Evolutionary conservation across 1,140 invertebrate species (phyloP).

Genomic region (Cotesia vestalis): DNA sequence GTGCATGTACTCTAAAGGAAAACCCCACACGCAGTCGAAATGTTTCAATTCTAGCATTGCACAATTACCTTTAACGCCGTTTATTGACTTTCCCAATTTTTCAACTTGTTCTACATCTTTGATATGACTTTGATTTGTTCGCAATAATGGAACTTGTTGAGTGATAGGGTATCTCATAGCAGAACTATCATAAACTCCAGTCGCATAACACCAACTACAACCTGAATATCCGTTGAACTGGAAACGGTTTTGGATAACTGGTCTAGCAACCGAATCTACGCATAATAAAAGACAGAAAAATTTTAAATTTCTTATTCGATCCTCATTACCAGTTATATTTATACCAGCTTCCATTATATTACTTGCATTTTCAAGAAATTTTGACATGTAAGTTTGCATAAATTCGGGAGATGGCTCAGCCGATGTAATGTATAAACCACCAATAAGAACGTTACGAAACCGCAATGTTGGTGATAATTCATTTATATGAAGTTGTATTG

Average conservation of each 20-base stretch:
- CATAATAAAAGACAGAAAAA: constrained; percentile 23
- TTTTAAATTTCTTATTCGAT: constrained; percentile 22
- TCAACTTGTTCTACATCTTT: constrained; percentile 38
- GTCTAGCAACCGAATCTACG: constrained; percentile 35
- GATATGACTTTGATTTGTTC: constrained; percentile 38
- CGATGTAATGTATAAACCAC: constrained; percentile 25
- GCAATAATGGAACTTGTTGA: constrained; percentile 12
- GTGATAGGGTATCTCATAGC: constrained; percentile 37
- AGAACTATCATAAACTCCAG: constrained; percentile 19
- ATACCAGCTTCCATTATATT: constrained; percentile 27
- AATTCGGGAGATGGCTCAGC: constrained; percentile 6
- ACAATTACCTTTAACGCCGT: constrained; percentile 30
- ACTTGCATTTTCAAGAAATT: constrained; percentile 31
- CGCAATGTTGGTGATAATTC: constrained; percentile 35
- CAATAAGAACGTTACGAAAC: constrained; percentile 26
- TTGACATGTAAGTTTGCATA: constrained; percentile 33
- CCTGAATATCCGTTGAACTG: constrained; percentile 39
- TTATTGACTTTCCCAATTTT: constrained; percentile 11
- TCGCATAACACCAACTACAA: constrained; percentile 42
- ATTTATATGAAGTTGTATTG: constrained; percentile 35
- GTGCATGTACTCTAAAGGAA: constrained; percentile 36
- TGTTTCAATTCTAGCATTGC: constrained; percentile 12
- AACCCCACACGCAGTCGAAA: constrained; percentile 32
- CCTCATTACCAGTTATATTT: constrained; percentile 7
- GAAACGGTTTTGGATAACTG: constrained; percentile 32